A percentile compares a stretch with the other conserved stretches of the same genome.
phyloP scores from a whole-genome alignment of 92 coral and sea anemone species.

The Pocillopora meandrina region DNA sequence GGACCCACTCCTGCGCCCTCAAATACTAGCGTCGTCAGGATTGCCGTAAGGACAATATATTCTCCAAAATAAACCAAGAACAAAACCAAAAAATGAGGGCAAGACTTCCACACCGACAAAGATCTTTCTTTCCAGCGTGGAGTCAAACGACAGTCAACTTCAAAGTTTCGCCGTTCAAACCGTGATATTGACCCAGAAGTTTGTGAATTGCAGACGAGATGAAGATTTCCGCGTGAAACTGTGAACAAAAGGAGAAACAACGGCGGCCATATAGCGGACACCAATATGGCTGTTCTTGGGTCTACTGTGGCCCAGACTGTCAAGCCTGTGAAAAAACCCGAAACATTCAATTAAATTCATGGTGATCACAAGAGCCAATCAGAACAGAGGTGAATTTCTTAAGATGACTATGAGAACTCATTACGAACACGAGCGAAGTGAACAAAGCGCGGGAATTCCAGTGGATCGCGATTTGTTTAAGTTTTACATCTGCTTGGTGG shows the following conservation, averaged over 20 bases:
- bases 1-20: slow-evolving; percentile 39
- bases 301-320: slow-evolving; percentile 79
- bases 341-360: too few relatives aligned
- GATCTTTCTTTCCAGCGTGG: slow-evolving; percentile 38
- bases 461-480: too few relatives aligned
- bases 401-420: too few relatives aligned
- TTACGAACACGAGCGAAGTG: not conserved
- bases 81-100: slow-evolving; percentile 48
- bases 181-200: not conserved
- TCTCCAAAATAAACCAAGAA: slow-evolving; percentile 66
- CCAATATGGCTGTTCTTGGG: slow-evolving; percentile 68
- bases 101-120: slow-evolving; percentile 47
- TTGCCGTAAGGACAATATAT: slow-evolving; percentile 68
- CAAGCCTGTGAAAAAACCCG: slow-evolving; percentile 45
- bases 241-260: slow-evolving; percentile 66
- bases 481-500: too few relatives aligned
- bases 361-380: too few relatives aligned
- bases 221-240: slow-evolving; percentile 53
- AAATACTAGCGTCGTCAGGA: slow-evolving; percentile 70
- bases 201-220: slow-evolving; percentile 4
- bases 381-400: too few relatives aligned
- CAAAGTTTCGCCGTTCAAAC: slow-evolving; percentile 18
- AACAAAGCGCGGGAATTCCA: too few relatives aligned
- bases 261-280: slow-evolving; percentile 77
- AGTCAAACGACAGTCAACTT: slow-evolving; percentile 37